Evolutionary conservation across 2,113 vertebrate species (phyloP).

Genomic region (Oncorhynchus kisutch): DNA sequence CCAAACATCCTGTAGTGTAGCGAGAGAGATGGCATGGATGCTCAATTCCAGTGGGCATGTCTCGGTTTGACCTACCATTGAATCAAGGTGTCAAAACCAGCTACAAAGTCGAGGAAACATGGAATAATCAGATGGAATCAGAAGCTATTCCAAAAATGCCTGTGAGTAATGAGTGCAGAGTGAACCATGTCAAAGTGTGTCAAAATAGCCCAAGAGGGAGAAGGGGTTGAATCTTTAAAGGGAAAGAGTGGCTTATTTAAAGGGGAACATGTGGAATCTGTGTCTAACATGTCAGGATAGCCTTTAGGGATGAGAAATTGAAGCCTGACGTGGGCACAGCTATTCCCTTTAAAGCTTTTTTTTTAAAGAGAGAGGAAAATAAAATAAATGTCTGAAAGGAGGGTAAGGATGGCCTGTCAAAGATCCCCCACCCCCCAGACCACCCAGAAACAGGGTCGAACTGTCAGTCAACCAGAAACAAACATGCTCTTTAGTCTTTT

Average conservation of each 20-base stretch:
- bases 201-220: conserved; percentile 18
- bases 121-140: conserved; percentile 34
- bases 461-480: conserved; percentile 64
- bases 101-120: conserved; percentile 41
- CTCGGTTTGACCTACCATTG: conserved; percentile 60
- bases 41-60: conserved; percentile 1
- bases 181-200: conserved; percentile 17
- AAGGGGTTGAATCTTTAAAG: conserved; percentile 22
- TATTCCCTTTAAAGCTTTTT: conserved; percentile 48
- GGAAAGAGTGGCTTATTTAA: conserved; percentile 37
- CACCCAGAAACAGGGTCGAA: conserved; percentile 64
- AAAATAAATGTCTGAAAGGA: conserved; percentile 42
- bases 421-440: conserved; percentile 42
- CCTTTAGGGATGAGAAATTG: conserved; percentile 35
- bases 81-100: conserved; percentile 61
- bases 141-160: conserved; percentile 50
- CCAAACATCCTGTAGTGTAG: background rate
- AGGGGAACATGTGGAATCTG: conserved; percentile 26
- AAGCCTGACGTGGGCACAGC: conserved; percentile 35
- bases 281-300: conserved; percentile 27
- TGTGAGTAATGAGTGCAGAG: conserved; percentile 37
- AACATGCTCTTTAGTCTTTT: conserved; percentile 20
- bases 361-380: conserved; percentile 18
- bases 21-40: conserved; percentile 8
- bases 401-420: conserved; percentile 29